phyloP scores from a whole-genome alignment of 2,888 invertebrate genomes.

The Hyppa rectilinea region DNA sequence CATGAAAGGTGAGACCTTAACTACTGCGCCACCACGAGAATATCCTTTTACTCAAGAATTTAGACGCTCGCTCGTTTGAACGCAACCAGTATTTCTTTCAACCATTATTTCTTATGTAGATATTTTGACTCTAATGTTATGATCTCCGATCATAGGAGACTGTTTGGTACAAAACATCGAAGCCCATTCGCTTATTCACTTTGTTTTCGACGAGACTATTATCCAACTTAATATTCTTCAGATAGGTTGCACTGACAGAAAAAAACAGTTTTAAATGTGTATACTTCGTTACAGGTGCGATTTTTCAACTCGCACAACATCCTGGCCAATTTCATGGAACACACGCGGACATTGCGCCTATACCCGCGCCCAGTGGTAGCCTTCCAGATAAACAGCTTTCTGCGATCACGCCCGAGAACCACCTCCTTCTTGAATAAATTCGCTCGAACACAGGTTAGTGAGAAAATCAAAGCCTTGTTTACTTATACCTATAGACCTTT shows the following conservation, averaged over 20 bases:
- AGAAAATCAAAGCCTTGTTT: neutral
- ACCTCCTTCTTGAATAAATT: slow-evolving; percentile 97
- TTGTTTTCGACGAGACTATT: neutral
- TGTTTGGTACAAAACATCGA: neutral
- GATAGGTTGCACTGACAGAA: neutral
- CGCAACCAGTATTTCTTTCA: neutral
- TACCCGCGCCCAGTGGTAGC: slow-evolving; percentile 99
- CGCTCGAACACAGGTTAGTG: slow-evolving; percentile 96
- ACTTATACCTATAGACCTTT: neutral
- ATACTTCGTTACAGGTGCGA: slow-evolving; percentile 91
- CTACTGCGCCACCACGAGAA: neutral
- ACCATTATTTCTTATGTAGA: neutral
- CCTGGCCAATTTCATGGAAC: slow-evolving; percentile 99
- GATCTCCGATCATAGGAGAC: neutral
- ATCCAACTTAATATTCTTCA: too few relatives aligned
- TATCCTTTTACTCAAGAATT: neutral
- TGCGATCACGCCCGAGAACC: slow-evolving; percentile 97
- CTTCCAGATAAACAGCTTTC: slow-evolving; percentile 99
- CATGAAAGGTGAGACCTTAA: neutral
- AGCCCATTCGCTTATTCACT: neutral
- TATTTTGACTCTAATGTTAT: neutral
- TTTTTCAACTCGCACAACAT: slow-evolving; percentile 99
- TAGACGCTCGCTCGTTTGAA: neutral
- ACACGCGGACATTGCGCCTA: slow-evolving; percentile 98
- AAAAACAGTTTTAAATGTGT: neutral